A percentile compares a stretch with the other conserved stretches of the same genome.
phyloP scores from a whole-genome alignment of 2,888 invertebrate genomes.

The Coenonympha arcania region DNA sequence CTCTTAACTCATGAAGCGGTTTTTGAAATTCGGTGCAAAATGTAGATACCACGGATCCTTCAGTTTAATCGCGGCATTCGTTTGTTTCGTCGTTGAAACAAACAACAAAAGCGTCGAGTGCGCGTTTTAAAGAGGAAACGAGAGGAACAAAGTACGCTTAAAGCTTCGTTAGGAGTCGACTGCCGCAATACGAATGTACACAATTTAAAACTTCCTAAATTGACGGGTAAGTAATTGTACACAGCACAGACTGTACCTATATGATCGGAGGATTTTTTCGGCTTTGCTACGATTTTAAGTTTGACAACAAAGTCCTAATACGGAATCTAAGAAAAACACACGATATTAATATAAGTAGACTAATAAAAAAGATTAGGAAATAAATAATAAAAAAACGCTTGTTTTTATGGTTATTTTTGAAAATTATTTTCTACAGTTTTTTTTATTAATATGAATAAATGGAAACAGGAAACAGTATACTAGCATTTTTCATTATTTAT shows the following conservation, averaged over 20 bases:
- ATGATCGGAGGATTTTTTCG: background rate
- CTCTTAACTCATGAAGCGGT: background rate
- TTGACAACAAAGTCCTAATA: too few relatives aligned
- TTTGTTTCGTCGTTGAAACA: slow-evolving; percentile 55
- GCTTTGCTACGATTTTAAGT: background rate
- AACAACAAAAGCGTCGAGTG: slow-evolving; percentile 58
- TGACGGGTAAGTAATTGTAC: slow-evolving; percentile 55
- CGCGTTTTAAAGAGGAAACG: slow-evolving; percentile 48
- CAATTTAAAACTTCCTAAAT: slow-evolving; percentile 68
- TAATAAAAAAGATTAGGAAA: too few relatives aligned
- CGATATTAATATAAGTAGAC: too few relatives aligned
- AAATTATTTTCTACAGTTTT: too few relatives aligned
- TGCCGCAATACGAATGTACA: slow-evolving; percentile 56
- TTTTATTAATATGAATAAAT: too few relatives aligned
- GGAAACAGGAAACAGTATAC: too few relatives aligned
- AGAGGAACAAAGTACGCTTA: slow-evolving; percentile 55
- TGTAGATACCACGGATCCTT: slow-evolving; percentile 30
- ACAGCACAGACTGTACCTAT: slow-evolving; percentile 9
- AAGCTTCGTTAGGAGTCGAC: slow-evolving; percentile 53
- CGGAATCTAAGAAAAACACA: too few relatives aligned
- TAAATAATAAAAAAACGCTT: too few relatives aligned
- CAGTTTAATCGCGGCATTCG: slow-evolving; percentile 53
- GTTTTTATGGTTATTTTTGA: too few relatives aligned
- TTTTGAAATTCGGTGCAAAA: slow-evolving; percentile 33
- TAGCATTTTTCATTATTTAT: too few relatives aligned